Evolutionary conservation across 2,113 vertebrate genomes (phyloP).

Genomic region (Menura novaehollandiae): DNA sequence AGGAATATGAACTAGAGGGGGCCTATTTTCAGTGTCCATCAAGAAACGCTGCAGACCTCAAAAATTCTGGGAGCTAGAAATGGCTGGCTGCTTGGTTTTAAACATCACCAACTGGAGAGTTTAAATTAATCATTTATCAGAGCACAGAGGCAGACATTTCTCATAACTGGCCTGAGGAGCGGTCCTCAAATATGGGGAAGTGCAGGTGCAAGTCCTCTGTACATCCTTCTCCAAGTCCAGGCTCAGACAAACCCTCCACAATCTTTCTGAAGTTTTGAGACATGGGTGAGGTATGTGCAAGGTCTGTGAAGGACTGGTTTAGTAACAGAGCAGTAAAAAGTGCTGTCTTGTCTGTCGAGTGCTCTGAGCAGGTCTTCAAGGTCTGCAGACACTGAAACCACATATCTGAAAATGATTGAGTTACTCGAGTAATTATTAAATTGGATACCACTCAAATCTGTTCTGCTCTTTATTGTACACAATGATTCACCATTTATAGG

Average conservation of each 20-base stretch:
- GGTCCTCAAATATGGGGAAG: background rate
- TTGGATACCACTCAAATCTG: slow-evolving; percentile 60
- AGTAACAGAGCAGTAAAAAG: background rate
- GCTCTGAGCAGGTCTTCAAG: background rate
- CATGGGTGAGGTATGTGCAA: rapidly evolving
- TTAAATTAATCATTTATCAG: background rate
- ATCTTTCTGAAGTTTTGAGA: background rate
- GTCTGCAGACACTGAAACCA: slow-evolving; percentile 14
- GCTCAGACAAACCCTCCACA: background rate
- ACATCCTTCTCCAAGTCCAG: background rate
- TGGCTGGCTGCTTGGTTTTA: background rate
- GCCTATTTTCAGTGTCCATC: background rate
- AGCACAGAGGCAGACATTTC: background rate
- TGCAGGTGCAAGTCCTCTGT: background rate
- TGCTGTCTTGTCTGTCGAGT: background rate
- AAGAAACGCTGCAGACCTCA: background rate
- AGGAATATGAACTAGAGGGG: background rate
- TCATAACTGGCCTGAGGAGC: background rate
- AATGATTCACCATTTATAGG: slow-evolving; percentile 58
- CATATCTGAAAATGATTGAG: slow-evolving; percentile 67
- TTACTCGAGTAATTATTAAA: slow-evolving; percentile 68
- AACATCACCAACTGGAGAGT: background rate
- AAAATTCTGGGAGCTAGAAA: background rate
- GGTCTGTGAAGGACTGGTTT: background rate
- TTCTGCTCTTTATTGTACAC: slow-evolving; percentile 56